Percentiles rank a stretch among this genome's conserved stretches.
Evolutionary conservation across 2,113 vertebrate genomes (phyloP).

Genomic region (Litocranius walleri): DNA sequence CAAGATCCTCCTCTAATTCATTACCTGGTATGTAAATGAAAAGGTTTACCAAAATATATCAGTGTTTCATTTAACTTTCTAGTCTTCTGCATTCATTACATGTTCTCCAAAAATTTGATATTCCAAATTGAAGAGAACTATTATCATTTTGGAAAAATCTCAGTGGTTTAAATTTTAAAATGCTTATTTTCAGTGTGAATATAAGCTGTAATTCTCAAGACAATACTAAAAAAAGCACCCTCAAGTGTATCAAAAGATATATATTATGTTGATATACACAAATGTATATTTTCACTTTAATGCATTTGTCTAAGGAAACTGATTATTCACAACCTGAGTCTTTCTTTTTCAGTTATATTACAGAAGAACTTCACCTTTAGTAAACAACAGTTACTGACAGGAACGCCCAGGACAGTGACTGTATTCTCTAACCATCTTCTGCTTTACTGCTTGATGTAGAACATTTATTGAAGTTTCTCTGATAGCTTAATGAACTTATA

Average conservation of each 20-base stretch:
- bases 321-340: not conserved
- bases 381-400: not conserved
- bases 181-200: not conserved
- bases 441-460: not conserved
- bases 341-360: slow-evolving; percentile 17
- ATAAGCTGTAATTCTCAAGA: not conserved
- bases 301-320: not conserved
- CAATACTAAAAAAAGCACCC: not conserved
- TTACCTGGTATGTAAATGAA: slow-evolving; percentile 84
- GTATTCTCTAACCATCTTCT: not conserved
- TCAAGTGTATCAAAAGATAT: not conserved
- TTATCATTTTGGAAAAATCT: not conserved
- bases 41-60: slow-evolving; percentile 19
- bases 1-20: slow-evolving; percentile 97
- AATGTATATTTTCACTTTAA: not conserved
- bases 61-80: not conserved
- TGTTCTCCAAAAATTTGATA: not conserved
- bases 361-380: not conserved
- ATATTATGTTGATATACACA: not conserved
- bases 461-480: not conserved
- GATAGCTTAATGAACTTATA: not conserved
- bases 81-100: not conserved
- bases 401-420: not conserved
- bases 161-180: slow-evolving; percentile 13
- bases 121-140: not conserved